These are phyloP conservation scores for Stenichneumon culpator DNA, from an alignment of 2,888 invertebrate species.

Conservation along the genomic window DNA sequence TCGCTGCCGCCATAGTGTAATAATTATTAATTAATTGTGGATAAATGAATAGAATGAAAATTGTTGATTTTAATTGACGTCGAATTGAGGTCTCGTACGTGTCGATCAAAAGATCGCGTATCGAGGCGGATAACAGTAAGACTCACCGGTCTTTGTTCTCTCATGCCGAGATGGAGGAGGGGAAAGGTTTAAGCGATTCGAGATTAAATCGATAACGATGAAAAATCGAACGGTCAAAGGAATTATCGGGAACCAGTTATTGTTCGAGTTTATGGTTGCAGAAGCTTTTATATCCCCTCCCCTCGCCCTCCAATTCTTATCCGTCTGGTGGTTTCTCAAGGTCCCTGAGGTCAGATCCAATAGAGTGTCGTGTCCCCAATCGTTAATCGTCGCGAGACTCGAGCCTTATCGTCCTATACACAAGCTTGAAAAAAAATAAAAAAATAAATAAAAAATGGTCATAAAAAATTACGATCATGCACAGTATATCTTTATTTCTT, in stretches of 20 bases:
- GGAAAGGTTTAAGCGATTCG: not conserved
- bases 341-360: slow-evolving; percentile 29
- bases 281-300: not conserved
- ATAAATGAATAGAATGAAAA: not conserved
- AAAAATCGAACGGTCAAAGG: slow-evolving; percentile 38
- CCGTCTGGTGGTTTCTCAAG: slow-evolving; percentile 26
- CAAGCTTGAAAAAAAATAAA: not conserved
- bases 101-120: not conserved
- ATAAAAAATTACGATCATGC: not conserved
- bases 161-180: not conserved
- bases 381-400: slow-evolving; percentile 30
- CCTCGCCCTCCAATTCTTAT: slow-evolving; percentile 15
- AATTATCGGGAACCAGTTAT: slow-evolving; percentile 19
- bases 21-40: not conserved
- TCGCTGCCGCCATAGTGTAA: not conserved
- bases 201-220: slow-evolving; percentile 4
- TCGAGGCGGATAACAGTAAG: not conserved
- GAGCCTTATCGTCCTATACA: not conserved
- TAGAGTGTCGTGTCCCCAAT: slow-evolving; percentile 15
- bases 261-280: slow-evolving; percentile 17
- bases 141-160: slow-evolving; percentile 29
- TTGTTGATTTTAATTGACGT: not conserved
- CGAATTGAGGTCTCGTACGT: not conserved
- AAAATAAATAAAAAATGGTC: not conserved
- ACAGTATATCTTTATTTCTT: too few relatives aligned